phyloP scores from a whole-genome alignment of 2,113 vertebrate species.

The Theropithecus gelada region DNA sequence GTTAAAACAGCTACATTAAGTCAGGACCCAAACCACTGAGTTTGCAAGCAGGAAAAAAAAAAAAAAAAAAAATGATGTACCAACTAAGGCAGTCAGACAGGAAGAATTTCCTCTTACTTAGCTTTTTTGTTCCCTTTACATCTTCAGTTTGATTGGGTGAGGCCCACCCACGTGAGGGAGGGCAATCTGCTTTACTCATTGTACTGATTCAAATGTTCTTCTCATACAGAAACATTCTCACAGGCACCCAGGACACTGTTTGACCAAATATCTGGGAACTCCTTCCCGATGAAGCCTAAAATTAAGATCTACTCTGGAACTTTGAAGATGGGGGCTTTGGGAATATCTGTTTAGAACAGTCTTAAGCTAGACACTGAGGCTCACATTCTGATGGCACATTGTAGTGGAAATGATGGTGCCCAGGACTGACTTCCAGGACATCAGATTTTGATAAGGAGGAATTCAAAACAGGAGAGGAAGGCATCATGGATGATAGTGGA shows the following conservation, averaged over 20 bases:
- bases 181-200: no score
- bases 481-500: no score
- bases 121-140: background rate
- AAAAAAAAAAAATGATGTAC: background rate
- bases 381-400: accelerated
- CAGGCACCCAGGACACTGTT: background rate
- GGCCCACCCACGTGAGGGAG: no score
- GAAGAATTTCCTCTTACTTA: background rate
- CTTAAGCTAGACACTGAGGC: background rate
- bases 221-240: background rate
- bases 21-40: background rate
- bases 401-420: no score
- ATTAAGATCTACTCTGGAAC: background rate
- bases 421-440: no score
- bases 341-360: accelerated
- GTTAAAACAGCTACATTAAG: background rate
- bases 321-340: background rate
- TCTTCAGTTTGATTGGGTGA: background rate
- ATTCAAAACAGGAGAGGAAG: background rate
- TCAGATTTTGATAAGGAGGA: background rate
- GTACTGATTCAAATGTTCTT: background rate
- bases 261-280: background rate
- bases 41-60: background rate
- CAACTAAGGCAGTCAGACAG: background rate
- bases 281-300: accelerated